Evolutionary conservation across 2,113 vertebrate species (phyloP), one percentile per base, ranked within the genome.

Genomic region (Melanerpes formicivorus): DNA sequence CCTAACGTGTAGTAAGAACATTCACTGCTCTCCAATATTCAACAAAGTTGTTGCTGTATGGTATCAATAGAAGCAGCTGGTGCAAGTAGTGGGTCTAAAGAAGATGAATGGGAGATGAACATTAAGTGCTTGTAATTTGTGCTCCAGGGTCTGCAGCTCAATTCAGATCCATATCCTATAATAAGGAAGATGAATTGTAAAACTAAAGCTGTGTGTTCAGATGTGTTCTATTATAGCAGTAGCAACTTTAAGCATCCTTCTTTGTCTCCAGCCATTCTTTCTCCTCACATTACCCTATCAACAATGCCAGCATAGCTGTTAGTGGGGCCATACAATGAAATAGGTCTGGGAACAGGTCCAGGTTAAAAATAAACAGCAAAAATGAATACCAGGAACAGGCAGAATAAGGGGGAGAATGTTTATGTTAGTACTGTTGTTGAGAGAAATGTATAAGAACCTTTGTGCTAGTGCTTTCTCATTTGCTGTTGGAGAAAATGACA

Each of bases 291-390:
- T 84, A 86, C 70, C 88, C 83, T 73, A 72, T 44, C 52, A 65
- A 67, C 83, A 88, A 72, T 84, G 83, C 88, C 76, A 78, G 73
- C 65, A 58, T 46, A 90, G 88, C 90, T 94, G 73, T 80, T 94
- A 88, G 70, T 27, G n/a, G 40, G 85, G 58, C 90, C 85, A 55
- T 90, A 93, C 80, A 94, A 91, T 75, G 69, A 86, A 94, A 90
- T 44, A 91, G 85, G 72, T 86, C 93, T 93, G 82, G 90, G 95
- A 95, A 91, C 54, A 0, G 2, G 18, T 93, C 94, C 94, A 95
- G 83, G 73, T 90, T 95, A 94, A 95, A 95, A 95, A 95, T 95
- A 96, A 93, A 83, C 65, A 76, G 73, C 85, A 94, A 91, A 96
- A 95, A 93, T 69, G 76, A 94, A 90, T 90, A 90, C 73, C 60